Percentiles rank a stretch among this genome's conserved stretches.
phyloP scores from a whole-genome alignment of 2,113 vertebrate species.

The Menura novaehollandiae region DNA sequence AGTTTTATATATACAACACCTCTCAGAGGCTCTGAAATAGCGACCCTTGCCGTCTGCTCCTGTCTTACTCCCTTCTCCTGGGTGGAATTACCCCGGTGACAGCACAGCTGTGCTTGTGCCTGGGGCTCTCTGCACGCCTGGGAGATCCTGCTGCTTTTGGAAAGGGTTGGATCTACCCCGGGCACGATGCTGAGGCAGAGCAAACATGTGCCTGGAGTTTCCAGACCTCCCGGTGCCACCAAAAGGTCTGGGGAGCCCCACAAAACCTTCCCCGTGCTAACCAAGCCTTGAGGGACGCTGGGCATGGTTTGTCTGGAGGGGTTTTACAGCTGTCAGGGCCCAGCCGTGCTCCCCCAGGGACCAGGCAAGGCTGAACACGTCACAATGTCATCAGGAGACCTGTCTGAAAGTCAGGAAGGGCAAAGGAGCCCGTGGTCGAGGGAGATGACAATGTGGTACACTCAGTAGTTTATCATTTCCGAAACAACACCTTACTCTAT shows the following conservation, averaged over 20 bases:
- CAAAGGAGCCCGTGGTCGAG: background rate
- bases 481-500: constrained; percentile 23
- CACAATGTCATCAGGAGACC: background rate
- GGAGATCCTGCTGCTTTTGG: background rate
- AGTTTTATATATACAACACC: fast-evolving
- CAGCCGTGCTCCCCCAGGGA: background rate
- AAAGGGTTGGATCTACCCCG: background rate
- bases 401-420: background rate
- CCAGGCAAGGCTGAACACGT: background rate
- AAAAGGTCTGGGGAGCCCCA: background rate
- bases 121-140: background rate
- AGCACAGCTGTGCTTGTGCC: background rate
- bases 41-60: background rate
- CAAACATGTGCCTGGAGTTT: background rate
- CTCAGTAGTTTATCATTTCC: constrained; percentile 10
- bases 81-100: background rate
- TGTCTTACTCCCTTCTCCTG: background rate
- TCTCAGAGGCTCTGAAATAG: background rate
- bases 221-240: background rate
- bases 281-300: background rate
- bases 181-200: background rate
- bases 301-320: background rate
- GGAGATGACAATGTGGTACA: background rate
- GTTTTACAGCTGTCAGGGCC: background rate
- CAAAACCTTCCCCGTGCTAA: fast-evolving